phyloP scores from a whole-genome alignment of 2,888 invertebrate species.

The Drosophila crucigera region DNA sequence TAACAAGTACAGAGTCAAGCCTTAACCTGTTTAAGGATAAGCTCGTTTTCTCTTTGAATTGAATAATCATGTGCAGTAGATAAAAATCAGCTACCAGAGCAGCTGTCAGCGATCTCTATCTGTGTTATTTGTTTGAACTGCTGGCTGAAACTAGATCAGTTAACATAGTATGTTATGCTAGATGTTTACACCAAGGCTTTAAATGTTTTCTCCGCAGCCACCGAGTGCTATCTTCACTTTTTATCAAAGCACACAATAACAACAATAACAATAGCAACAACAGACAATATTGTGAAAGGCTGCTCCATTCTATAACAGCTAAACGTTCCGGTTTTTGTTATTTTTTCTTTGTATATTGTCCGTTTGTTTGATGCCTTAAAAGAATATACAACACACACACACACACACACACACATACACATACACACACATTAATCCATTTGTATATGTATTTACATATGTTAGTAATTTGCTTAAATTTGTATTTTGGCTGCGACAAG shows the following conservation, averaged over 20 bases:
- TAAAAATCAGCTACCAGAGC: slow-evolving; percentile 4
- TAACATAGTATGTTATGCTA: slow-evolving; percentile 48
- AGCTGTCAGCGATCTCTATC: slow-evolving; percentile 60
- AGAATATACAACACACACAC: slow-evolving; percentile 1
- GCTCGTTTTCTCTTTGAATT: slow-evolving; percentile 11
- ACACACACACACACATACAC: background rate
- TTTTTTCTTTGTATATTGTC: background rate
- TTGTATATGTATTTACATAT: slow-evolving; percentile 40
- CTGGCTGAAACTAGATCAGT: slow-evolving; percentile 57
- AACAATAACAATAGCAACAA: slow-evolving; percentile 8
- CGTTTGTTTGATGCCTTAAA: slow-evolving; percentile 2
- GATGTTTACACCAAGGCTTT: slow-evolving; percentile 59
- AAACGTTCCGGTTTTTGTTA: slow-evolving; percentile 12
- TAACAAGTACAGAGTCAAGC: background rate
- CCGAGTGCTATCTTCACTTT: slow-evolving; percentile 31
- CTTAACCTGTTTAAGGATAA: slow-evolving; percentile 2
- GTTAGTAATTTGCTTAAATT: slow-evolving; percentile 60
- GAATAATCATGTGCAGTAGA: slow-evolving; percentile 25
- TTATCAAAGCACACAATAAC: slow-evolving; percentile 32
- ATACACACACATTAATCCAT: background rate
- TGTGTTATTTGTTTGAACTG: slow-evolving; percentile 52
- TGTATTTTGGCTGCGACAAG: slow-evolving; percentile 58
- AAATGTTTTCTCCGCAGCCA: slow-evolving; percentile 50
- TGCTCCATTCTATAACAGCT: slow-evolving; percentile 1
- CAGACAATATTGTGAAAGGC: slow-evolving; percentile 53